Evolutionary conservation across 2,888 invertebrate genomes (phyloP).

Genomic region (Rhaphigaster nebulosa): DNA sequence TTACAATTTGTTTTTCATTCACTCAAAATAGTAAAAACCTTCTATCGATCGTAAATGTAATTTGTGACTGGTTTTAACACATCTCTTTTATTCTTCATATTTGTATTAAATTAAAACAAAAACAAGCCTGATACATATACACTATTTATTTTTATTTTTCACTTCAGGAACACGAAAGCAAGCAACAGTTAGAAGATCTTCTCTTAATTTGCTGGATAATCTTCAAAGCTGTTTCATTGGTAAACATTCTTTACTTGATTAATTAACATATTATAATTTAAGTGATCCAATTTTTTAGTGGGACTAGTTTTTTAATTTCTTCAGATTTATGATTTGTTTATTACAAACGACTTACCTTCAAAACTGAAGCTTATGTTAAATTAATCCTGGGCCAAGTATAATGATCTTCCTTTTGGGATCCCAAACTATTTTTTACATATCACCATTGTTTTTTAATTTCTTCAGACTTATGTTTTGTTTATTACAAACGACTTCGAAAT

Average conservation of each 20-base stretch:
- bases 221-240: conserved; percentile 61
- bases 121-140: not conserved
- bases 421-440: too few relatives aligned
- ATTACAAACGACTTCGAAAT: too few relatives aligned
- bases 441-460: too few relatives aligned
- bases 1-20: too few relatives aligned
- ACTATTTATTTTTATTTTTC: not conserved
- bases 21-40: too few relatives aligned
- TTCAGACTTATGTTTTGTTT: too few relatives aligned
- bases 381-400: too few relatives aligned
- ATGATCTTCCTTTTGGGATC: too few relatives aligned
- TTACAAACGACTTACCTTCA: not conserved
- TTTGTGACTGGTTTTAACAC: not conserved
- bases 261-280: not conserved
- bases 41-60: not conserved
- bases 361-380: not conserved
- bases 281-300: not conserved
- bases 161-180: conserved; percentile 30
- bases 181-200: conserved; percentile 25
- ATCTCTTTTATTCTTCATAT: not conserved
- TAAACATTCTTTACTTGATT: conserved; percentile 14
- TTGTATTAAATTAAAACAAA: not conserved
- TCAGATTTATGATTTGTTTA: too few relatives aligned
- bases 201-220: conserved; percentile 65
- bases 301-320: not conserved